phyloP scores from a whole-genome alignment of 1,140 invertebrate genomes.

The Reticulitermes speratus region DNA sequence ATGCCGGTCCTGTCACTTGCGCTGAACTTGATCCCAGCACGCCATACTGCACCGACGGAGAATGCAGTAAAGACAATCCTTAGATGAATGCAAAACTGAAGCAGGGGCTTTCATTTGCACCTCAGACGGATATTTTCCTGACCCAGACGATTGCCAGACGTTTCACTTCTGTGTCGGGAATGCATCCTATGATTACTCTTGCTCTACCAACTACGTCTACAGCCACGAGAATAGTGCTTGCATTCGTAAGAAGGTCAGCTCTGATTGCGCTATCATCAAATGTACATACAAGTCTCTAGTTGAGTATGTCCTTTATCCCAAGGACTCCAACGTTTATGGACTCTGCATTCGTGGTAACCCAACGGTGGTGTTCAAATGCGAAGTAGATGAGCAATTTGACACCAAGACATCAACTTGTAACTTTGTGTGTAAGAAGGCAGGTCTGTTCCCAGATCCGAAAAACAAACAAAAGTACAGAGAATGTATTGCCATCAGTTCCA shows the following conservation, averaged over 20 bases:
- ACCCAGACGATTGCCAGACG: neutral
- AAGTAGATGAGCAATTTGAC: neutral
- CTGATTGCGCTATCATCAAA: neutral
- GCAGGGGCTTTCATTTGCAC: neutral
- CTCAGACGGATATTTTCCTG: neutral
- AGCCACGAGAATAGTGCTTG: neutral
- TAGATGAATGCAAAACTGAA: too few relatives aligned
- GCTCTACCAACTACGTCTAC: neutral
- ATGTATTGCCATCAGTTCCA: neutral
- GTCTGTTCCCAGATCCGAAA: neutral
- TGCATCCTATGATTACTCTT: neutral
- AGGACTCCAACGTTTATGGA: neutral
- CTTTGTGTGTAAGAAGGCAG: neutral
- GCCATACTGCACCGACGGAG: neutral
- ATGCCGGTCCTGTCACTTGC: neutral
- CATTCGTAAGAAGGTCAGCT: neutral
- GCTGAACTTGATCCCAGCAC: neutral
- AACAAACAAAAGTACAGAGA: neutral
- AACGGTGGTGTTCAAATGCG: neutral
- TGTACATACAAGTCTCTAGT: neutral
- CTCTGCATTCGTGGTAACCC: neutral
- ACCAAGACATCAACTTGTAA: neutral
- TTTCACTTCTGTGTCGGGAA: neutral
- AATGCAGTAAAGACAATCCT: too few relatives aligned
- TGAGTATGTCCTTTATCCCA: neutral